Conservation (phyloP, 1,140 invertebrate species). For the Physella acuta region DNA sequence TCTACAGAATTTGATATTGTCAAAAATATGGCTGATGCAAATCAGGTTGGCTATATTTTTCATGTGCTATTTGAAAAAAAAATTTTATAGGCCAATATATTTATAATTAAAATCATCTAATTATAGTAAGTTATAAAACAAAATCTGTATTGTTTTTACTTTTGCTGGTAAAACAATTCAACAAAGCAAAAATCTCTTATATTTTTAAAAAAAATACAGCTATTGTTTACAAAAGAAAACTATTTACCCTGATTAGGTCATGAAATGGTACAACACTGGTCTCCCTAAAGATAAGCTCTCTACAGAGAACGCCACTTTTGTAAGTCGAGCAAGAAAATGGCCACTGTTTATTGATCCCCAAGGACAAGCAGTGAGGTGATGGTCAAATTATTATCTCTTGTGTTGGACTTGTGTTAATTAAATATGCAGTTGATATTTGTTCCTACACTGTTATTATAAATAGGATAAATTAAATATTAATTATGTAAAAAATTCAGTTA, state of each 20-base stretch:
- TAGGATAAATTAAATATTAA: too few relatives aligned
- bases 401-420: too few relatives aligned
- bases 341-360: conserved; percentile 86
- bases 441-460: too few relatives aligned
- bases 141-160: background rate
- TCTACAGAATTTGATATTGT: conserved; percentile 67
- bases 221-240: background rate
- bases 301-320: conserved; percentile 83
- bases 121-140: background rate
- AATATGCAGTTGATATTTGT: too few relatives aligned
- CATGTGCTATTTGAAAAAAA: background rate
- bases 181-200: too few relatives aligned
- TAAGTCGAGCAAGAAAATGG: conserved; percentile 77
- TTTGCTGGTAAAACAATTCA: too few relatives aligned
- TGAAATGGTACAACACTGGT: conserved; percentile 79
- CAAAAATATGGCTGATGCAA: conserved; percentile 73
- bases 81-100: background rate
- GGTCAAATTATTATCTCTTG: too few relatives aligned
- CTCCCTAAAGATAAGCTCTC: conserved; percentile 79
- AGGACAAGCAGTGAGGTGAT: conserved; percentile 69
- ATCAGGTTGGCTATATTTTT: conserved; percentile 42
- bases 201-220: too few relatives aligned
- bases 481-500: too few relatives aligned
- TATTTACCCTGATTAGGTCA: conserved; percentile 63
- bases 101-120: background rate